A percentile compares a stretch with the other conserved stretches of the same genome.
phyloP scores from a whole-genome alignment of 2,888 invertebrate genomes.

The Andrena camellia region DNA sequence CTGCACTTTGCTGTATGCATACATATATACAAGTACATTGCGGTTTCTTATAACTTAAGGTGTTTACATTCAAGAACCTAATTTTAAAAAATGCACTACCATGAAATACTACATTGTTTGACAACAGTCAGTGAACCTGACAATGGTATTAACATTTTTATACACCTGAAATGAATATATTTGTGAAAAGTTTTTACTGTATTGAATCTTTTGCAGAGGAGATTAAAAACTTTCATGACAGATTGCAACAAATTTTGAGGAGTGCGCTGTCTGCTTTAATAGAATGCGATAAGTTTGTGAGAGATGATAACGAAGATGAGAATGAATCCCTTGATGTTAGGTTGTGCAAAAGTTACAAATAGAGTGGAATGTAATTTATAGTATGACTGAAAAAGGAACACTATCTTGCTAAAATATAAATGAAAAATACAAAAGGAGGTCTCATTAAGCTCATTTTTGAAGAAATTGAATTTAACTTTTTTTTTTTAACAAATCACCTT shows the following conservation, averaged over 20 bases:
- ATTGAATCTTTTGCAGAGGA: constrained; percentile 72
- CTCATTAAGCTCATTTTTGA: too few species aligned
- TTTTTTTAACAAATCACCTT: too few species aligned
- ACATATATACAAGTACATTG: too few species aligned
- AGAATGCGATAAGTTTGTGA: constrained; percentile 82
- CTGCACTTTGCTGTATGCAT: too few species aligned
- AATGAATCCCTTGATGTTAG: constrained; percentile 46
- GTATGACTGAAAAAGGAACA: too few species aligned
- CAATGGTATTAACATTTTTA: constrained; percentile 59
- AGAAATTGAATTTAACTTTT: too few species aligned
- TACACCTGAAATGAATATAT: constrained; percentile 11
- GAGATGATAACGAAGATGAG: constrained; percentile 72
- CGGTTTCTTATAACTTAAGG: not conserved
- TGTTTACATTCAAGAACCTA: not conserved
- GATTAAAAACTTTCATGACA: constrained; percentile 71
- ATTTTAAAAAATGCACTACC: constrained; percentile 66
- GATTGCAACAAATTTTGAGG: constrained; percentile 74
- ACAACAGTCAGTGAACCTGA: constrained; percentile 54
- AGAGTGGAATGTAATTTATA: too few species aligned
- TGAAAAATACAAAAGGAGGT: too few species aligned
- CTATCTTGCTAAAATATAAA: too few species aligned
- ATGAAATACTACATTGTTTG: constrained; percentile 68
- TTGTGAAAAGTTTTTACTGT: not conserved
- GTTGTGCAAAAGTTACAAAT: constrained; percentile 2
- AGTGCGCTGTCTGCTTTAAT: constrained; percentile 83